Conservation (phyloP, 2,888 invertebrate species). For the Xanthorhoe designata region DNA sequence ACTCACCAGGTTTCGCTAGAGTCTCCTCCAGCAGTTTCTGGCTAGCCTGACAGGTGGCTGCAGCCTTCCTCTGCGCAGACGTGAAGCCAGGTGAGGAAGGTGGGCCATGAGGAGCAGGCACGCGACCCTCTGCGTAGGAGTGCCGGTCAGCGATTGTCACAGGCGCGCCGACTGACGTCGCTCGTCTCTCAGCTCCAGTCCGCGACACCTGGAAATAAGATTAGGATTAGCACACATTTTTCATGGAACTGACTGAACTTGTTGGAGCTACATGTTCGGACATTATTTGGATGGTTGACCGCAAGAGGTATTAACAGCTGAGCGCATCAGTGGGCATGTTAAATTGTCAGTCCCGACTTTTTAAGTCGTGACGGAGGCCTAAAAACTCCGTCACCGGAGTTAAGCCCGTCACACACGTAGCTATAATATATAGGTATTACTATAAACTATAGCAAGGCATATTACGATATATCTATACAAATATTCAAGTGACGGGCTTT, state of each 20-base stretch:
- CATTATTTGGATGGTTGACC: too few relatives aligned
- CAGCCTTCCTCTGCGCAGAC: slow-evolving; percentile 65
- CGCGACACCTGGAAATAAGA: slow-evolving; percentile 67
- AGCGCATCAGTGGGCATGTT: not conserved
- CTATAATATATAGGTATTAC: too few relatives aligned
- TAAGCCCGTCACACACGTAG: too few relatives aligned
- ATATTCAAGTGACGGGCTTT: too few relatives aligned
- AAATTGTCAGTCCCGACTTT: not conserved
- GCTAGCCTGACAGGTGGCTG: slow-evolving; percentile 84
- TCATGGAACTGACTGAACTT: not conserved
- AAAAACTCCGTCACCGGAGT: too few relatives aligned
- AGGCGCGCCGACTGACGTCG: slow-evolving; percentile 69
- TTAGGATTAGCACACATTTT: slow-evolving; percentile 3
- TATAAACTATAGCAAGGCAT: too few relatives aligned
- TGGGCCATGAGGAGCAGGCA: slow-evolving; percentile 74
- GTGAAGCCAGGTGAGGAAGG: slow-evolving; percentile 76
- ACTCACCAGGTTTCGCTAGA: slow-evolving; percentile 83
- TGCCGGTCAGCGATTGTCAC: slow-evolving; percentile 61
- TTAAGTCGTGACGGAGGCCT: too few relatives aligned
- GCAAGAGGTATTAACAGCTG: not conserved
- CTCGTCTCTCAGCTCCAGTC: slow-evolving; percentile 57
- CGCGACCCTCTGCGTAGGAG: slow-evolving; percentile 72
- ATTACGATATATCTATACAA: too few relatives aligned
- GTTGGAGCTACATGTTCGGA: too few relatives aligned
- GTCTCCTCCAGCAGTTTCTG: slow-evolving; percentile 89